A percentile compares a stretch with the other conserved stretches of the same genome.
Evolutionary conservation across 2,888 invertebrate species (phyloP).

Genomic region (Noctua janthina): DNA sequence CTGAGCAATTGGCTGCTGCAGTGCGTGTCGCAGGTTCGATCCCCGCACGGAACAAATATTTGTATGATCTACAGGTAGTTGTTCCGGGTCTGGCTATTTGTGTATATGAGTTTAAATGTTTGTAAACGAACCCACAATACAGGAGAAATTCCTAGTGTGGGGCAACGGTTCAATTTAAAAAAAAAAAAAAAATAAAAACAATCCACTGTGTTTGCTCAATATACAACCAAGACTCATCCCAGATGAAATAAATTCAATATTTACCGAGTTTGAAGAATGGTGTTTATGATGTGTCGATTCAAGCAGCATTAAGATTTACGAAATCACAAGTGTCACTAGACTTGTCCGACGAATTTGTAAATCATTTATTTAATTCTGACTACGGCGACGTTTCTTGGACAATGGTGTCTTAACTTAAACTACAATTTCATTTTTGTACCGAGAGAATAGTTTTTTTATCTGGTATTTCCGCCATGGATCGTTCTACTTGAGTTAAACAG

Average conservation of each 20-base stretch:
- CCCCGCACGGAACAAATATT: no score
- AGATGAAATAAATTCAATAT: not conserved
- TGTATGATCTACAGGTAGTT: no score
- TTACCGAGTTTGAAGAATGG: slow-evolving; percentile 5
- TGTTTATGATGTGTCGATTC: slow-evolving; percentile 23
- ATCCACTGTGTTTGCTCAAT: not conserved
- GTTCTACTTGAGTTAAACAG: not conserved
- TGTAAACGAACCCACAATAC: no score
- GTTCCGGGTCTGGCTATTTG: no score
- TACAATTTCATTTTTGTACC: not conserved
- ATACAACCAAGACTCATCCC: not conserved
- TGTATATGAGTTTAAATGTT: no score
- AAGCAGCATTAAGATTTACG: not conserved
- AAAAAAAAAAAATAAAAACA: not conserved
- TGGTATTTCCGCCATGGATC: not conserved
- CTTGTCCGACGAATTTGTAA: not conserved
- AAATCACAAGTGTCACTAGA: not conserved
- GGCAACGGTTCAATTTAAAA: no score
- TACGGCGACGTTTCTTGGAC: not conserved
- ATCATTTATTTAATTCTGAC: not conserved
- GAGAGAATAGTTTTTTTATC: not conserved
- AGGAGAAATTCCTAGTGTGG: no score
- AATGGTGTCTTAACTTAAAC: not conserved
- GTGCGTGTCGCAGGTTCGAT: no score
- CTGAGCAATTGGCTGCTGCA: no score